Conservation (phyloP, 2,888 invertebrate genomes). For the Seira ritae region DNA sequence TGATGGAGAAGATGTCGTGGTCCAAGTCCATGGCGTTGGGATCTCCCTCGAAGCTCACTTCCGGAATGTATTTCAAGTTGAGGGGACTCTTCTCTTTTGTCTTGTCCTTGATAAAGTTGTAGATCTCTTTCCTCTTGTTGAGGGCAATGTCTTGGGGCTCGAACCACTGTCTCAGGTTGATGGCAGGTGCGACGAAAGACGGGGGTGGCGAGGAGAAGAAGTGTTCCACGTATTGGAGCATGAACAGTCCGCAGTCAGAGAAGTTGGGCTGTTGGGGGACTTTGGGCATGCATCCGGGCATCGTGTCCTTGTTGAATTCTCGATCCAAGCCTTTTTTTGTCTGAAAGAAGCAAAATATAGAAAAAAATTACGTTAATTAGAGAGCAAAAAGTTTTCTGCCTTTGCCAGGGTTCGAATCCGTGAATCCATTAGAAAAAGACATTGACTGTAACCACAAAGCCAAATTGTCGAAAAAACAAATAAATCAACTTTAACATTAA, state of each 20-base stretch:
- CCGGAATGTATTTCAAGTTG: constrained; percentile 52
- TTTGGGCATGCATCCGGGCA: constrained; percentile 91
- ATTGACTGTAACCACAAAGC: not conserved
- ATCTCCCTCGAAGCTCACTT: constrained; percentile 50
- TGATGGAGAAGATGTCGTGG: not conserved
- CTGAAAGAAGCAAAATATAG: constrained; percentile 39
- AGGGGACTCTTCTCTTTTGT: constrained; percentile 82
- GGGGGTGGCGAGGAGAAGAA: constrained; percentile 81
- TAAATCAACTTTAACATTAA: not conserved
- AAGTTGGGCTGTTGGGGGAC: constrained; percentile 99
- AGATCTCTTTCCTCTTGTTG: constrained; percentile 92
- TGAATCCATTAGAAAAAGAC: not conserved
- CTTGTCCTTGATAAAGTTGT: constrained; percentile 84
- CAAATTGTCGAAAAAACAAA: not conserved
- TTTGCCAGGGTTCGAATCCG: not conserved
- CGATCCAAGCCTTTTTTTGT: constrained; percentile 82
- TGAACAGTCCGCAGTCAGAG: constrained; percentile 96
- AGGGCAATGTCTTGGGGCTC: constrained; percentile 76
- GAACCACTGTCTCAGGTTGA: constrained; percentile 90
- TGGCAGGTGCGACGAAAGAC: constrained; percentile 74
- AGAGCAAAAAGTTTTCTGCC: not conserved
- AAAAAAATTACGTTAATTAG: too few species aligned
- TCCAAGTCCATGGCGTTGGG: constrained; percentile 26
- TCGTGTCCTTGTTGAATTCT: constrained; percentile 87
- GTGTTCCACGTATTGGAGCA: constrained; percentile 96